These are phyloP conservation scores for Centruroides vittatus DNA, from an alignment of 1,140 invertebrate genomes.

Conservation along the genomic window DNA sequence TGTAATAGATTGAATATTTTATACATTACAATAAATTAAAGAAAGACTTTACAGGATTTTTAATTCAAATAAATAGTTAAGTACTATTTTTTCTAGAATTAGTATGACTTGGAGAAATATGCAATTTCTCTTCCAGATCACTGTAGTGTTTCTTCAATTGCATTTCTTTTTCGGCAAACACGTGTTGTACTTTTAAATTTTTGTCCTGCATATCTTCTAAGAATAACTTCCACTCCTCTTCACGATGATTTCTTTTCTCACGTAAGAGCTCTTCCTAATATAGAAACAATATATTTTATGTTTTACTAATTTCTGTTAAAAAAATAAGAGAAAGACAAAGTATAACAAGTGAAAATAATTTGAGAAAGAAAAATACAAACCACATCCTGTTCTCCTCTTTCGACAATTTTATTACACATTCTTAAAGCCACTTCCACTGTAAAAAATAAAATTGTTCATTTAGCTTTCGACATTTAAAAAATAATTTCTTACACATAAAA, in stretches of 20 bases:
- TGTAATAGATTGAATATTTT: no score
- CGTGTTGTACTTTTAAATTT: conserved; percentile 44
- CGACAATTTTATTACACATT: conserved; percentile 29
- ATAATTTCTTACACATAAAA: no score
- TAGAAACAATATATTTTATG: conserved; percentile 33
- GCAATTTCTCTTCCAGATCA: conserved; percentile 54
- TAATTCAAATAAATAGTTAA: no score
- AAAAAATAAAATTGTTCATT: no score
- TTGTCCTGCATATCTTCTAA: conserved; percentile 7
- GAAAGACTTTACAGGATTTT: no score
- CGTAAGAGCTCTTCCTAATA: conserved; percentile 38
- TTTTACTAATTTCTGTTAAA: background rate
- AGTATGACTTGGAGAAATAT: conserved; percentile 29
- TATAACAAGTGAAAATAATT: no score
- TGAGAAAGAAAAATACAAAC: no score
- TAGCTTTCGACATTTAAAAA: no score
- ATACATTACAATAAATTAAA: no score
- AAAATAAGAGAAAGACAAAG: no score
- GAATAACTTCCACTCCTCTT: conserved; percentile 51
- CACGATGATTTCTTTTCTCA: conserved; percentile 24
- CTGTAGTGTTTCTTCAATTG: conserved; percentile 55
- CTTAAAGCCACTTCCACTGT: conserved; percentile 43
- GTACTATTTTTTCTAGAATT: background rate
- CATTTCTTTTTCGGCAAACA: conserved; percentile 59
- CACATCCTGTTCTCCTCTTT: conserved; percentile 22